Evolutionary conservation across 2,888 invertebrate species (phyloP), one percentile per base, ranked within the genome.

Genomic region (Camptogramma bilineatum): DNA sequence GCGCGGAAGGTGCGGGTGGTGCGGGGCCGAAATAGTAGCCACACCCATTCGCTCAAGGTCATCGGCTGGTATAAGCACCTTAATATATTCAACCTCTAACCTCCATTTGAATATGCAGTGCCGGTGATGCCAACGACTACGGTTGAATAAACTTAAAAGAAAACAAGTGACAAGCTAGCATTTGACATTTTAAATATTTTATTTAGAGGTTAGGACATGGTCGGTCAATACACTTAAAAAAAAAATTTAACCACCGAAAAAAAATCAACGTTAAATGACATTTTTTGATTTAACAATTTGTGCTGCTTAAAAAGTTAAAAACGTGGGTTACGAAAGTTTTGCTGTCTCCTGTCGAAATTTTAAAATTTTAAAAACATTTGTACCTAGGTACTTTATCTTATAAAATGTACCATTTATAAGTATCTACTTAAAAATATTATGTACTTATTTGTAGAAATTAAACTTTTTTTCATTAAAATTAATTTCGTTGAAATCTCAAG

Each of bases 81-180:
- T 77, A 80, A 85, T 76, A 57, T 72, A 81, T 79, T 65, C 77
- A 83, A 82, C 84, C 75, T 50, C 66, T 75, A 70, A 83, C 83
- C 84, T 69, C 53, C 46, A 79, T 84, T 86, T 87, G 78, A 86
- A 88, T 88, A 86, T 82, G 77, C 79, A 66, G 58, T 42, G 46
- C 28, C 44, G 51, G 62, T 52, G 63, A 84, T 71, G 71, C 63
- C 65, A 67, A 75, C 78, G 61, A 18, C 64, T 65, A 57, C 76
- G 76, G 85, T 84, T 84, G 83, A 87, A 86, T 77, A 85, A 85
- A 87, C 84, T 84, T 75, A 68, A 75, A 76, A 78, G 67, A 73
- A 73, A 74, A 74, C 66, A 70, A 60, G 56, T 67, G 62, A 62
- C 66, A 68, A 69, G 46, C 47, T 50, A 39, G 47, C 56, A 52